Percentiles rank a stretch among this genome's conserved stretches.
Conservation (phyloP, 2,888 invertebrate genomes). For the Drosophila affinis region DNA sequence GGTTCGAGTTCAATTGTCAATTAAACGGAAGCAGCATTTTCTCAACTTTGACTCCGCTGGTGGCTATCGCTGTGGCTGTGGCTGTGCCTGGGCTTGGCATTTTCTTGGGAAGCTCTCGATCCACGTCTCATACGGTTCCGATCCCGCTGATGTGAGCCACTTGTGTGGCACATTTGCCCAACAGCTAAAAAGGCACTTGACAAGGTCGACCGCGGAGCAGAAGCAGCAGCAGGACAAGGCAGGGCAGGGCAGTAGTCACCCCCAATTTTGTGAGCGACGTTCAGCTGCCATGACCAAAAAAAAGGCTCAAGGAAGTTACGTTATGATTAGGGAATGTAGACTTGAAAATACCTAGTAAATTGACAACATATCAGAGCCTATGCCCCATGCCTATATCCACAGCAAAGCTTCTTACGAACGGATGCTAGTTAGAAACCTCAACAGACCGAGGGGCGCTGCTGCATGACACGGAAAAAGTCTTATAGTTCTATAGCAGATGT, state of each 20-base stretch:
- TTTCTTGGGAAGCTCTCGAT: slow-evolving; percentile 62
- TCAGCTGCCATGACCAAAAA: slow-evolving; percentile 60
- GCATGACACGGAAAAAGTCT: too few relatives aligned
- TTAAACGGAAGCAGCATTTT: slow-evolving; percentile 78
- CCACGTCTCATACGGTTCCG: slow-evolving; percentile 18
- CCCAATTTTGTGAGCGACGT: slow-evolving; percentile 57
- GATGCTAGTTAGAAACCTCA: too few relatives aligned
- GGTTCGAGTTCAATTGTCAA: slow-evolving; percentile 74
- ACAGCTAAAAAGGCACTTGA: slow-evolving; percentile 71
- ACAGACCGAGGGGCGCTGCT: too few relatives aligned
- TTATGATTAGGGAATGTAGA: not conserved
- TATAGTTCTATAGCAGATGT: too few relatives aligned
- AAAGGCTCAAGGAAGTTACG: slow-evolving; percentile 18
- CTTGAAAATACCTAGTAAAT: not conserved
- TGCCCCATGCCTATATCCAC: too few relatives aligned
- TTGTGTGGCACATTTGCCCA: slow-evolving; percentile 77
- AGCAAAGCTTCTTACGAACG: too few relatives aligned
- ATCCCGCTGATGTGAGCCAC: slow-evolving; percentile 83
- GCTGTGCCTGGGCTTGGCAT: not conserved
- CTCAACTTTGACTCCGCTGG: slow-evolving; percentile 74
- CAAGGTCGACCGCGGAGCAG: slow-evolving; percentile 35
- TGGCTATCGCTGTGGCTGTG: slow-evolving; percentile 1
- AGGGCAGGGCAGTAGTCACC: slow-evolving; percentile 55
- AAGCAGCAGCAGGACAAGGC: not conserved
- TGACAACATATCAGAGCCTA: too few relatives aligned